Evolutionary conservation across 2,797 vertebrate species (phyloP), one percentile per base, ranked within the genome.

Genomic region (Sebastes matsubarae): DNA sequence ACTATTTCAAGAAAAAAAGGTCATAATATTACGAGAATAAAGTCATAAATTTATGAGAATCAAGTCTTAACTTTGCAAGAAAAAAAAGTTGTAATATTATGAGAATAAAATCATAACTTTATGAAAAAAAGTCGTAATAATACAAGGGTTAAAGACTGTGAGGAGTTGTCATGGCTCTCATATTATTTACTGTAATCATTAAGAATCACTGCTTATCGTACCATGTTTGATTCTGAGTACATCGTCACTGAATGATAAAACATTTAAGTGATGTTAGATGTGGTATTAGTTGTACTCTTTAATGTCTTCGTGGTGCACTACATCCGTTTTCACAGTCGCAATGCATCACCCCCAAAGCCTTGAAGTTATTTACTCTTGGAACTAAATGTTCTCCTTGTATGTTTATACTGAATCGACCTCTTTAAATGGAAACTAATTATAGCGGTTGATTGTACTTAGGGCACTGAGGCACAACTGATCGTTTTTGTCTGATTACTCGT

Each of bases 351-450:
- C 27, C n/a, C 1, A 11, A 72, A 2, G 55, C 88, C 76, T 72
- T 8, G 11, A 18, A 69, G 77, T 82, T 90, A 85, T 87, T 91
- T 82, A 87, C 68, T 20, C 34, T 72, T 57, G 25, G 72, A 83
- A 66, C 65, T 4, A 69, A 88, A 73, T n/a, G 75, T 70, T 88
- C 46, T 34, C 57, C 63, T 75, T 79, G 68, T 81, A 61, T 80
- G 67, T 86, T 84, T 89, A 66, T 72, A 61, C 73, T 78, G 59
- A 87, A 87, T 80, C 68, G 10, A 84, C 79, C 60, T 79, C 68
- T 84, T 81, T 88, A 84, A 89, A 74, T 73, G 78, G 77, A 88
- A 75, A 57, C 82, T 82, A 83, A 90, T 89, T 91, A 88, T 42
- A 66, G 72, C 25, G 4, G 50, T 85, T 89, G 88, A 87, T 89